Percentiles rank a stretch among this genome's conserved stretches.
Conservation (phyloP, 2,113 vertebrate species). For the Crotalus tigris region DNA sequence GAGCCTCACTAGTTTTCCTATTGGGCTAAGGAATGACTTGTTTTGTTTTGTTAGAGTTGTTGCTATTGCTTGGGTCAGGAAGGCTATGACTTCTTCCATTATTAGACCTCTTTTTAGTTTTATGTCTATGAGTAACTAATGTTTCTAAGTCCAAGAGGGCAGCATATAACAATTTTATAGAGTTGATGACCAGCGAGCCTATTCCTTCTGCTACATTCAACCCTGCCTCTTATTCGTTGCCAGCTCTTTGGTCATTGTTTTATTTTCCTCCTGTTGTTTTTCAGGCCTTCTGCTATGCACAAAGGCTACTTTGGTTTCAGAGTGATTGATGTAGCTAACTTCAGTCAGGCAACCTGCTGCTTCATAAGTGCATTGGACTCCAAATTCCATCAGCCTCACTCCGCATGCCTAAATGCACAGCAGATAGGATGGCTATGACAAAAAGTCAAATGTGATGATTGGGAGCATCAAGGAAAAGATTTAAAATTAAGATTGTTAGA, state of each 20-base stretch:
- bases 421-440: neutral
- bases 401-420: neutral
- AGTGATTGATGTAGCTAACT: neutral
- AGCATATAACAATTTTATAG: neutral
- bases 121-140: neutral
- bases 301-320: neutral
- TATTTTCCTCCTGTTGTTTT: neutral
- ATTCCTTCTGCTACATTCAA: neutral
- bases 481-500: neutral
- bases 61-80: neutral
- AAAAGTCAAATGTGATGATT: neutral
- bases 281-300: neutral
- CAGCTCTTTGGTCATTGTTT: neutral
- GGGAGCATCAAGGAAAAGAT: neutral
- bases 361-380: neutral
- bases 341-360: neutral
- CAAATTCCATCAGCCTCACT: neutral
- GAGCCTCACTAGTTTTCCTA: constrained; percentile 3
- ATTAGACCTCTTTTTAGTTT: constrained; percentile 36
- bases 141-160: neutral
- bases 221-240: neutral
- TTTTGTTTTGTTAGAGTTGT: constrained; percentile 23
- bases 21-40: neutral
- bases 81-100: constrained; percentile 31
- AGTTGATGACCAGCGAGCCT: neutral